phyloP scores from a whole-genome alignment of 2,888 invertebrate genomes.

The Eupithecia tripunctaria region DNA sequence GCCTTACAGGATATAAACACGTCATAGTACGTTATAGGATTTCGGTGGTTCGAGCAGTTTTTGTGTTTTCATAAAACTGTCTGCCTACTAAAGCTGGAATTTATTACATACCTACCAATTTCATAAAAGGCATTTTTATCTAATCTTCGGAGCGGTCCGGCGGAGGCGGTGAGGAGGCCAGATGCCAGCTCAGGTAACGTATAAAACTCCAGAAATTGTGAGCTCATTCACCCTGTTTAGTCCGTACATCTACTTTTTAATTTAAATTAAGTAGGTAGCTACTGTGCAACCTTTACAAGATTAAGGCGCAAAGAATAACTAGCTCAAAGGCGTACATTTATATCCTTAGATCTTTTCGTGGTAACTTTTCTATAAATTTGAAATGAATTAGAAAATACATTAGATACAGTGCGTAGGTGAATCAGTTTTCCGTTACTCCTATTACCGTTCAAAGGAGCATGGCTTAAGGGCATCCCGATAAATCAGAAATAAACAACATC shows the following conservation, averaged over 20 bases:
- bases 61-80: neutral
- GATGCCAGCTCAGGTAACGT: slow-evolving; percentile 31
- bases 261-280: neutral
- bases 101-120: neutral
- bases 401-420: neutral
- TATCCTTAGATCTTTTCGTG: neutral
- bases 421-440: neutral
- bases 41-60: neutral
- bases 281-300: neutral
- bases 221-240: slow-evolving; percentile 20
- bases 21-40: neutral
- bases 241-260: neutral
- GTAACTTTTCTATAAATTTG: neutral
- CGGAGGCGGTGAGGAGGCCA: slow-evolving; percentile 26
- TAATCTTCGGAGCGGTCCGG: slow-evolving; percentile 16
- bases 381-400: neutral
- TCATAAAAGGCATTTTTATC: slow-evolving; percentile 15
- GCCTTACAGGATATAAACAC: neutral
- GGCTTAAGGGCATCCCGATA: slow-evolving; percentile 15
- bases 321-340: neutral
- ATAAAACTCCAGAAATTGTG: slow-evolving; percentile 24
- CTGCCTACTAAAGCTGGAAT: neutral
- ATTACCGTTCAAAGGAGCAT: neutral
- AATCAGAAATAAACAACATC: slow-evolving; percentile 25
- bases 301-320: neutral